A percentile compares a stretch with the other conserved stretches of the same genome.
These are phyloP conservation scores for Tupaia chinensis DNA, from an alignment of 2,113 vertebrate species.

Conservation along the genomic window DNA sequence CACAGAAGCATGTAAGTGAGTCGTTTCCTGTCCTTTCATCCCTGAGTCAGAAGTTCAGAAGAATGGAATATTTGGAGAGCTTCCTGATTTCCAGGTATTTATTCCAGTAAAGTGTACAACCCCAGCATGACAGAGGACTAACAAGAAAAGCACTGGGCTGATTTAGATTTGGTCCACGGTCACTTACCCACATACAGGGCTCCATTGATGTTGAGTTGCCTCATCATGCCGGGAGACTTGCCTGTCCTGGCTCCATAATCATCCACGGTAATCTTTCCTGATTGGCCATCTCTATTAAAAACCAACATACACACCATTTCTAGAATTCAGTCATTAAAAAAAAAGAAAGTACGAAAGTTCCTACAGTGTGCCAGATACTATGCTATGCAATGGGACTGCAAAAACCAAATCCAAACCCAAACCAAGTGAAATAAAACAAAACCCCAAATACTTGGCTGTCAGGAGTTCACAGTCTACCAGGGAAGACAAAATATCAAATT, in stretches of 20 bases:
- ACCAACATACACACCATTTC: background rate
- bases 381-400: background rate
- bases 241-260: slow-evolving; percentile 96
- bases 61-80: slow-evolving; percentile 3
- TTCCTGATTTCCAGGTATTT: slow-evolving; percentile 66
- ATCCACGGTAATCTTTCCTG: slow-evolving; percentile 96
- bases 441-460: background rate
- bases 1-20: slow-evolving; percentile 55
- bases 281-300: slow-evolving; percentile 93
- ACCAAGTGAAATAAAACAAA: background rate
- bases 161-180: background rate
- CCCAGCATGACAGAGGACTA: accelerated
- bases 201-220: slow-evolving; percentile 96
- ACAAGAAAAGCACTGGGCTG: background rate
- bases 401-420: background rate
- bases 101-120: accelerated
- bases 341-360: background rate
- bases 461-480: background rate
- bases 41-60: slow-evolving; percentile 63
- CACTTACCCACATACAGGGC: slow-evolving; percentile 95
- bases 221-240: slow-evolving; percentile 95
- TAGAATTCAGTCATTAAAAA: background rate
- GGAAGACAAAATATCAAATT: background rate
- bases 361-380: background rate
- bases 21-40: slow-evolving; percentile 40